Evolutionary conservation across 2,888 invertebrate genomes (phyloP), one percentile per base, ranked within the genome.

Genomic region (Torymus aiolomorphi): DNA sequence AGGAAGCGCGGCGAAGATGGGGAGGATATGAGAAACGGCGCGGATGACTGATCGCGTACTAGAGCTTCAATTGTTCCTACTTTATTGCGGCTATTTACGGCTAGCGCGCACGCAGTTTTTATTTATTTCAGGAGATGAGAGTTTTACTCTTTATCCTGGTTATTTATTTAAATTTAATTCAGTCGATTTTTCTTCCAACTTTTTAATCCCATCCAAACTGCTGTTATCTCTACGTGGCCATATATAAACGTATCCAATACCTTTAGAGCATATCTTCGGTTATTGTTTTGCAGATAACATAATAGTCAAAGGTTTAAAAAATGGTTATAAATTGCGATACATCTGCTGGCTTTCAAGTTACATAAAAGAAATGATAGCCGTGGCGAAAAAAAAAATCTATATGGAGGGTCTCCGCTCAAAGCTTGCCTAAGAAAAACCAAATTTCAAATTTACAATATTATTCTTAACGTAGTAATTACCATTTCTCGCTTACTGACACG

Each of bases 31-130:
- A 13, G 52, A 56, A 71, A 73, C n/a, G 69, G 59, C 20, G 59
- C 10, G 72, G 74, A 70, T 81, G 81, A 81, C 73, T 79, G 81
- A 81, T 81, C 51, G 18, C 76, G 57, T 54, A 66, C 67, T 57
- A 65, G 79, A 65, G 79, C 65, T 66, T 73, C 78, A 78, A 81
- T 81, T 76, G 76, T 65, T 67, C 61, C 49, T 76, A 31, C 65
- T 81, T 81, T 81, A 79, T 76, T 69, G 51, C 18, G 24, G 49
- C 78, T 66, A 78, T 78, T 78, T 74, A 65, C 42, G 57, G 49
- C 18, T 65, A 1, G 20, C 20, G 20, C 20, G 20, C 56, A 4
- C 31, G 8, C 31, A 24, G 62, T 59, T 73, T 76, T 76, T 73
- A 31, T 76, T 76, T 73, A 31, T 72, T 72, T 56, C 49, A 16